phyloP scores from a whole-genome alignment of 1,140 invertebrate genomes.

The Ganaspis sp. region DNA sequence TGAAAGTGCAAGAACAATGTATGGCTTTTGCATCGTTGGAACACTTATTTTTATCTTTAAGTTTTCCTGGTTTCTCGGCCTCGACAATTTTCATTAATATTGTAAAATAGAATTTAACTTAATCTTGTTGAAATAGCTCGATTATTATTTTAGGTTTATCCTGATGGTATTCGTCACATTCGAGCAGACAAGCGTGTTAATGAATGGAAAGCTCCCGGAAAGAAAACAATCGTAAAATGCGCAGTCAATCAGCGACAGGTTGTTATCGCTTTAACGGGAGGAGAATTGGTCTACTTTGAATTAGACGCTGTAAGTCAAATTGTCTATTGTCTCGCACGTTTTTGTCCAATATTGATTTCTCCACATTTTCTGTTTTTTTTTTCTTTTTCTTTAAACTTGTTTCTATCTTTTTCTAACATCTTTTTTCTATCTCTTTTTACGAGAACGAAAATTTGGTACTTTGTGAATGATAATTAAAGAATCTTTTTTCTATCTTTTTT shows the following conservation, averaged over 20 bases:
- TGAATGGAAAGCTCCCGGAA: constrained; percentile 99
- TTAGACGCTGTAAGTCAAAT: constrained; percentile 94
- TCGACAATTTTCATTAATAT: constrained; percentile 46
- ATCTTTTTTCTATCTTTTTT: too few relatives aligned
- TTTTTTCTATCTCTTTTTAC: too few relatives aligned
- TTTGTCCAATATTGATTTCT: too few relatives aligned
- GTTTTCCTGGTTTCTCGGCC: constrained; percentile 60
- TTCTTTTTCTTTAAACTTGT: too few relatives aligned
- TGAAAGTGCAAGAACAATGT: constrained; percentile 65
- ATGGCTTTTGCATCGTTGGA: constrained; percentile 69
- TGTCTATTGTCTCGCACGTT: too few relatives aligned
- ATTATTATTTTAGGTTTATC: constrained; percentile 85
- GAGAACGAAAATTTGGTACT: too few relatives aligned
- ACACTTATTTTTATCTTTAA: constrained; percentile 50
- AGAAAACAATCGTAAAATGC: constrained; percentile 97
- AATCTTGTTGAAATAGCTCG: neutral
- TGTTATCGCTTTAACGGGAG: constrained; percentile 97
- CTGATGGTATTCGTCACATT: constrained; percentile 99
- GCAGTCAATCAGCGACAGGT: constrained; percentile 99
- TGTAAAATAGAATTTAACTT: neutral
- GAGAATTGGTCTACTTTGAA: constrained; percentile 99
- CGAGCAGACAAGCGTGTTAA: constrained; percentile 97
- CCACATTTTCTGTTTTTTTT: too few relatives aligned
- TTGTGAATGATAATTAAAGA: too few relatives aligned
- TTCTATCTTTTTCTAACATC: too few relatives aligned